Base-by-base conservation (phyloP, 2,113 vertebrate species). In the Oryzias celebensis region DNA sequence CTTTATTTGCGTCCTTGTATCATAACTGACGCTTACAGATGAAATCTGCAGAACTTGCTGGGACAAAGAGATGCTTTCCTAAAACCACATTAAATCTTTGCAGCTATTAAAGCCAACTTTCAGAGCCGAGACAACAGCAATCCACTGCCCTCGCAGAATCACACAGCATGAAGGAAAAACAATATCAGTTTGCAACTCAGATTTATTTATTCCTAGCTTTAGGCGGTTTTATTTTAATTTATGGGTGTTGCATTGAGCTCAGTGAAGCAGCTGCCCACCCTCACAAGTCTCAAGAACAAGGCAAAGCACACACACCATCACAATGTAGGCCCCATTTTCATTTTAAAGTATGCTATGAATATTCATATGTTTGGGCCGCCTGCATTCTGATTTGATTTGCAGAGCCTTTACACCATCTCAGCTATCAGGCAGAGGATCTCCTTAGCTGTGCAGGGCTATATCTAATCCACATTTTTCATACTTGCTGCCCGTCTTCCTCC, bases 161-260 rank as follows among this genome's bases (percentile, higher is more conserved):
- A 68, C 64, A 62, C 75, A 70, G 81, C 90, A 87, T 88, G 84
- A 89, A 85, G 76, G 81, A 63, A 87, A 90, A 90, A 85, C 79
- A 68, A 78, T 77, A 78, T 86, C 82, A 80, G 74, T 68, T 84
- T 82, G 79, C 83, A 73, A 78, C 80, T 80, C 66, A 71, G 81
- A 88, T 89, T 85, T 89, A 90, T 93, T 88, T 89, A 90, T 88
- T 86, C 75, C 74, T 85, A 57, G 86, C 91, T 93, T 85, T 68
- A 82, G 90, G 90, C 87, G 83, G 74, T 74, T 80, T 84, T 69
- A 72, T 83, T 88, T 88, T 87, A 88, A 91, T 91, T 89, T 89
- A 90, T 91, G 84, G 78, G 69, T 77, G 76, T 77, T 85, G 71
- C 58, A 51, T 60, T 54, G 83, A 86, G 86, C 75, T 88, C 78